These are phyloP conservation scores for Ladona fulva DNA, from an alignment of 1,140 invertebrate genomes.

Conservation along the genomic window DNA sequence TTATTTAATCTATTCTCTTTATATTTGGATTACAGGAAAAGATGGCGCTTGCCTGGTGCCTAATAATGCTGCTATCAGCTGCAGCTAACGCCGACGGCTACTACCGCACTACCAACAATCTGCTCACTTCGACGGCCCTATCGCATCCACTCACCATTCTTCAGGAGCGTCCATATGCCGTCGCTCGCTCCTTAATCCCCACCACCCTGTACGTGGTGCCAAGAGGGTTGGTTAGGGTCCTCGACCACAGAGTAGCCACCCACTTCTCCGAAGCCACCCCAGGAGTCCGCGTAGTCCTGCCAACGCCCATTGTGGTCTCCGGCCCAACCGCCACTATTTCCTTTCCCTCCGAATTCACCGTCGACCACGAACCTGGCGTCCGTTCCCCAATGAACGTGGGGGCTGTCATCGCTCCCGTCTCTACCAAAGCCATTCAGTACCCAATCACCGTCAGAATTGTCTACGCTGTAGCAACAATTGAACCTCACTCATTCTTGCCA, in stretches of 20 bases:
- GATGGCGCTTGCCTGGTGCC: neutral
- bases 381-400: slow-evolving; percentile 28
- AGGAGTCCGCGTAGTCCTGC: slow-evolving; percentile 27
- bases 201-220: slow-evolving; percentile 24
- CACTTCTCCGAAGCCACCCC: slow-evolving; percentile 24
- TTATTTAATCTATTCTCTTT: too few relatives aligned
- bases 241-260: neutral
- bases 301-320: slow-evolving; percentile 25
- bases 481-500: neutral
- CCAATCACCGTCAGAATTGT: slow-evolving; percentile 24
- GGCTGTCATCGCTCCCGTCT: slow-evolving; percentile 28
- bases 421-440: slow-evolving; percentile 16
- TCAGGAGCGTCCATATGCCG: slow-evolving; percentile 22
- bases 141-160: slow-evolving; percentile 22
- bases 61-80: neutral
- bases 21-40: neutral
- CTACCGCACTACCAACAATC: neutral
- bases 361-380: slow-evolving; percentile 27
- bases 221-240: neutral
- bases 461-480: slow-evolving; percentile 28
- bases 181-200: slow-evolving; percentile 19
- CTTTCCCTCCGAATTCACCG: slow-evolving; percentile 26
- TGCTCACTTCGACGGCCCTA: neutral
- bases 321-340: slow-evolving; percentile 23
- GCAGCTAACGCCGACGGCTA: neutral